Conservation (phyloP, 2,888 invertebrate genomes). For the Marasmarcha lunaedactyla region DNA sequence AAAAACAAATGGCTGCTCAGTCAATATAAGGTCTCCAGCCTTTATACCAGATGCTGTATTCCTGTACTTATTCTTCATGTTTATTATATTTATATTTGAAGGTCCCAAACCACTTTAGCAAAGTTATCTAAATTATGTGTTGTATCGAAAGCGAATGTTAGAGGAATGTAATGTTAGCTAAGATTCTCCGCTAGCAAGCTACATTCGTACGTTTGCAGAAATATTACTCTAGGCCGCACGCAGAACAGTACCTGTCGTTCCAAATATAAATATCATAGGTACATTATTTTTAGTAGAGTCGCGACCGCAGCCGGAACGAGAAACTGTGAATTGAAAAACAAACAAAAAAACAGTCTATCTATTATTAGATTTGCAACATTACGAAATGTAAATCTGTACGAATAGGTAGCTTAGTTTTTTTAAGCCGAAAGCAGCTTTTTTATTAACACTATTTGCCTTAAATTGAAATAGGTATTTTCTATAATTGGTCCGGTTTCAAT, state of each 20-base stretch:
- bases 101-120: too few species aligned
- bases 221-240: constrained; percentile 42
- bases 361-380: too few species aligned
- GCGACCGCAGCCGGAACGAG: constrained; percentile 30
- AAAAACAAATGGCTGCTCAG: constrained; percentile 82
- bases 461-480: too few species aligned
- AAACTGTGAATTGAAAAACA: constrained; percentile 23
- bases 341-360: background rate
- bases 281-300: constrained; percentile 58
- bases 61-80: constrained; percentile 51
- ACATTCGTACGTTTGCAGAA: constrained; percentile 24
- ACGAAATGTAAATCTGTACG: too few species aligned
- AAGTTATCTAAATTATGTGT: constrained; percentile 14
- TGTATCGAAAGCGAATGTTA: constrained; percentile 28
- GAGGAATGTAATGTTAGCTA: constrained; percentile 32
- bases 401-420: too few species aligned
- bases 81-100: too few species aligned
- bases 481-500: too few species aligned
- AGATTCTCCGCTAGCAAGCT: constrained; percentile 16
- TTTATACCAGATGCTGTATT: constrained; percentile 52
- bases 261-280: constrained; percentile 44
- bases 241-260: constrained; percentile 46
- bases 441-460: too few species aligned
- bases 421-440: too few species aligned
- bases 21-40: constrained; percentile 76